Evolutionary conservation across 2,113 vertebrate species (phyloP).

Genomic region (Pseudopodoces humilis): DNA sequence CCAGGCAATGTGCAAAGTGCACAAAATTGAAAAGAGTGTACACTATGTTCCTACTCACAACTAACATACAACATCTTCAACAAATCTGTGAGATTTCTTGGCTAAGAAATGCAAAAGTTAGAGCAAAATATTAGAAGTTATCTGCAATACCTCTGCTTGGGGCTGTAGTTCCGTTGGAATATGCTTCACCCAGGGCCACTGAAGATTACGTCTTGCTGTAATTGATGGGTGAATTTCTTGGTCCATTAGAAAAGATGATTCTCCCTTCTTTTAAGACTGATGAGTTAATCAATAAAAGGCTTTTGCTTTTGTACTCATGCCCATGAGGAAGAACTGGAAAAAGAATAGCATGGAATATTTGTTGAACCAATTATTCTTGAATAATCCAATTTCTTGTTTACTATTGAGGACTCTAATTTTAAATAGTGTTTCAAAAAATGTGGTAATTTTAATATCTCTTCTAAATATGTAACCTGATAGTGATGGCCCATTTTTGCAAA

Average conservation of each 20-base stretch:
- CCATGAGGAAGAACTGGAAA: neutral
- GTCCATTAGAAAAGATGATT: neutral
- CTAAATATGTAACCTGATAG: neutral
- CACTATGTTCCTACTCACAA: neutral
- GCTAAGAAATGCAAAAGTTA: neutral
- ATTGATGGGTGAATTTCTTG: neutral
- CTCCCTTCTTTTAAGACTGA: neutral
- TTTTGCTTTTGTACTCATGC: neutral
- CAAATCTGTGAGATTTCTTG: neutral
- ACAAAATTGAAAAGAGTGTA: neutral
- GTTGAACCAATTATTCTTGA: neutral
- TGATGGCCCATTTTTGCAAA: neutral
- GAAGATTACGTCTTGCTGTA: neutral
- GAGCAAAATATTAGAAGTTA: neutral
- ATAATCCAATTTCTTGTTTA: neutral
- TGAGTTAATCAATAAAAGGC: neutral
- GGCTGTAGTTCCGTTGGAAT: neutral
- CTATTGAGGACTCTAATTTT: neutral
- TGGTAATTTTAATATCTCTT: neutral
- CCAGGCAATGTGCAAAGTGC: neutral
- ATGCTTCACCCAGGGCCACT: neutral
- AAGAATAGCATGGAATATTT: neutral
- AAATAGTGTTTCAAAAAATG: neutral
- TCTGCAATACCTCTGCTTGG: neutral
- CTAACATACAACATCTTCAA: neutral